Evolutionary conservation across 2,888 invertebrate genomes (phyloP).

Genomic region (Seira ritae): DNA sequence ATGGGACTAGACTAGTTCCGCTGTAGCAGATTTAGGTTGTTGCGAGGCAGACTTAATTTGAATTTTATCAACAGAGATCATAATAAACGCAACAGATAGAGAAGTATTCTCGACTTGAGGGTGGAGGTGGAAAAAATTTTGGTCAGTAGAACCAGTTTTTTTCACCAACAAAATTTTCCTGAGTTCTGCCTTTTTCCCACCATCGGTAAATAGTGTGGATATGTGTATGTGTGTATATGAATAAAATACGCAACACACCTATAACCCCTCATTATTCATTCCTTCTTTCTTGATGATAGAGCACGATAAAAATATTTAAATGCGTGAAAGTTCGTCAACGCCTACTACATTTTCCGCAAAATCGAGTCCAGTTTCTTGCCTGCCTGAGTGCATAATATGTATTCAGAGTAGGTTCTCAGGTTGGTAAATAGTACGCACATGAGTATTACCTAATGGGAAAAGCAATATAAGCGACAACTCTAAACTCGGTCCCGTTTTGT

Average conservation of each 20-base stretch:
- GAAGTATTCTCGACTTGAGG: slow-evolving; percentile 2
- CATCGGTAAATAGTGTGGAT: neutral
- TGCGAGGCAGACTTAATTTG: slow-evolving; percentile 2
- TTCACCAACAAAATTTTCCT: neutral
- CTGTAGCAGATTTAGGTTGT: neutral
- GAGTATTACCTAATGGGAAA: too few relatives aligned
- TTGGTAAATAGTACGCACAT: too few relatives aligned
- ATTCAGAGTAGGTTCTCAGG: too few relatives aligned
- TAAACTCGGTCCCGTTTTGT: too few relatives aligned
- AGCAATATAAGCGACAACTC: too few relatives aligned
- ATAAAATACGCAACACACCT: neutral
- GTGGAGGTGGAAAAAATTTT: slow-evolving; percentile 25
- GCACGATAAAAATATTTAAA: neutral
- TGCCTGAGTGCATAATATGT: too few relatives aligned
- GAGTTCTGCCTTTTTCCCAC: slow-evolving; percentile 1
- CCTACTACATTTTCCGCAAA: slow-evolving; percentile 16
- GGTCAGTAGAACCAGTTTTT: neutral
- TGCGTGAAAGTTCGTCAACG: slow-evolving; percentile 20
- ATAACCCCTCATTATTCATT: neutral
- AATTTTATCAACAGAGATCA: slow-evolving; percentile 13
- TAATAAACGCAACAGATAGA: slow-evolving; percentile 30
- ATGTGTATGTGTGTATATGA: neutral
- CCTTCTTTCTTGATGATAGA: slow-evolving; percentile 11
- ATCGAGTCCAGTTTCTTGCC: too few relatives aligned
- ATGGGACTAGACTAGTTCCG: neutral